Percentiles rank a stretch among this genome's conserved stretches.
phyloP scores from a whole-genome alignment of 2,888 invertebrate genomes.

The Galerucella calmariensis region DNA sequence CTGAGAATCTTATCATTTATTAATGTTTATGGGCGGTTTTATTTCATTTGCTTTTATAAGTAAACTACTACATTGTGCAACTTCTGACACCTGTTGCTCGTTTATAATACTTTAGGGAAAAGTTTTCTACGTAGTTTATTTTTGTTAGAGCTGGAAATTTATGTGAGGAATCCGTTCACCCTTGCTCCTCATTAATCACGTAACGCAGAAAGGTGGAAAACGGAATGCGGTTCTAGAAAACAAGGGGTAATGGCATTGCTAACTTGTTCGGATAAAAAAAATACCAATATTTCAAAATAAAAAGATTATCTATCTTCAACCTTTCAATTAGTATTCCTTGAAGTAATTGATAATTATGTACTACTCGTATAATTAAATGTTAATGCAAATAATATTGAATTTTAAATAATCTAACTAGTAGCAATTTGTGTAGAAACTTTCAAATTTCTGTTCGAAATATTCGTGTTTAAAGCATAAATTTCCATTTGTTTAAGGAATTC shows the following conservation, averaged over 20 bases:
- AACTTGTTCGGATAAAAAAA: not conserved
- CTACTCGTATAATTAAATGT: not conserved
- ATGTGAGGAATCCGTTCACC: slow-evolving; percentile 20
- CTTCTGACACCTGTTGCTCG: slow-evolving; percentile 28
- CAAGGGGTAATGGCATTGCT: not conserved
- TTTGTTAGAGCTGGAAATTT: slow-evolving; percentile 24
- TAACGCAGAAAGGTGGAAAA: not conserved
- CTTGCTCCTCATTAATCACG: slow-evolving; percentile 25
- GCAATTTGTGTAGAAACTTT: not conserved
- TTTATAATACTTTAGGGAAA: slow-evolving; percentile 29
- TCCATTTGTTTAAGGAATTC: slow-evolving; percentile 74
- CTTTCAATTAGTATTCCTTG: no score
- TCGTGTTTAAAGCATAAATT: slow-evolving; percentile 28
- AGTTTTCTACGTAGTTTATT: slow-evolving; percentile 24
- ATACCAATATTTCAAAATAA: not conserved
- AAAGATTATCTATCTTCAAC: no score
- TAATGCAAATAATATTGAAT: not conserved
- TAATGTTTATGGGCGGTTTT: not conserved
- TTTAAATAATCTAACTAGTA: slow-evolving; percentile 1
- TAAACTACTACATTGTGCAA: slow-evolving; percentile 6
- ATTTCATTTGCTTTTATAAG: slow-evolving; percentile 14
- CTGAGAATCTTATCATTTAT: not conserved
- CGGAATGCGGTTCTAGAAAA: not conserved
- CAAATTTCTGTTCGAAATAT: slow-evolving; percentile 24
- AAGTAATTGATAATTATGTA: not conserved